These are phyloP conservation scores for Rotaria socialis DNA, from an alignment of 2,888 invertebrate species.

Conservation along the genomic window DNA sequence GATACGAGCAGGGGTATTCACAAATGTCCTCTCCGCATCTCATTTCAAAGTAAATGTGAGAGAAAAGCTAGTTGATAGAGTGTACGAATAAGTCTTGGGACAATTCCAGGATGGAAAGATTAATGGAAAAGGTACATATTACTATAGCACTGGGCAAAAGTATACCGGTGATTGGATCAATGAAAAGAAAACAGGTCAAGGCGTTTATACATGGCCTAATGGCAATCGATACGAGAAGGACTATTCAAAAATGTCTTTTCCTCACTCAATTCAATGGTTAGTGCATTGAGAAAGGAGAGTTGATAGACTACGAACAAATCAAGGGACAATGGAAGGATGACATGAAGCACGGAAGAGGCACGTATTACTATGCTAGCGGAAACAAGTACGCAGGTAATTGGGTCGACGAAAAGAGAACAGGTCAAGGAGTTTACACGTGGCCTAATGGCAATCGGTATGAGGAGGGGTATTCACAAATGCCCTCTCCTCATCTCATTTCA, in stretches of 20 bases:
- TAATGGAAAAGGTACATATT: neutral
- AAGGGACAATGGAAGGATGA: neutral
- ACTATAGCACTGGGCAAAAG: neutral
- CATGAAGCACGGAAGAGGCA: neutral
- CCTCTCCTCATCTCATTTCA: neutral
- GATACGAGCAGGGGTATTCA: neutral
- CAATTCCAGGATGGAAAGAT: neutral
- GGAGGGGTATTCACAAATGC: neutral
- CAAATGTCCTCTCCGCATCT: neutral
- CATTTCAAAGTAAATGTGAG: neutral
- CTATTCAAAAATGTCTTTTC: neutral
- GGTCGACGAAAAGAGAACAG: neutral
- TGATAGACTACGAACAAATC: neutral
- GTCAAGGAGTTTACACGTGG: neutral
- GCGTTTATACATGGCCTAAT: neutral
- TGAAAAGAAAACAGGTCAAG: neutral
- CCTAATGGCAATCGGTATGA: neutral
- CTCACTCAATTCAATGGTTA: accelerated
- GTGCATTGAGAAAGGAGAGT: too few species aligned
- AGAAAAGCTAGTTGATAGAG: neutral
- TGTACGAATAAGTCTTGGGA: neutral
- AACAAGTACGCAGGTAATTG: neutral
- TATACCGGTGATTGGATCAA: neutral
- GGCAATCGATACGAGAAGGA: neutral
- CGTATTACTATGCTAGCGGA: too few species aligned